Evolutionary conservation across 2,888 invertebrate genomes (phyloP), one percentile per base, ranked within the genome.

Genomic region (Phortica magna): DNA sequence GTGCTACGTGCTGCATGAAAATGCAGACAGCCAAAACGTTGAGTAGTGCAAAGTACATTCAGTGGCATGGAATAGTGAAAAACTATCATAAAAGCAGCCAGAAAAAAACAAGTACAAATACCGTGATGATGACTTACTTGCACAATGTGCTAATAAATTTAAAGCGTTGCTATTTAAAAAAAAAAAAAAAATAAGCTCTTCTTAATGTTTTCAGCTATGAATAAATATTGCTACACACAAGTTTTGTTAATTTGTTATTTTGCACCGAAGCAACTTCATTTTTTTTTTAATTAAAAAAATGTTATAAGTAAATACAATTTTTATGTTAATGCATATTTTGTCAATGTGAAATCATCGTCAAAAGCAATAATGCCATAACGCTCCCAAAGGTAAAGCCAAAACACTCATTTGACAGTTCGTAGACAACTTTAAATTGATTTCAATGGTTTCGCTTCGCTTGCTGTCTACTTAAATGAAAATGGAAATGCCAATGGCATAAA

Each of bases 91-190:
- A 31, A 7, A 12, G 67, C 67, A 14, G 42, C 7, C 7, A 39
- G 39, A 39, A 42, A 80, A 82, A 81, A 82, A 83, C 84, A 83
- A 85, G 85, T 83, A 87, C 80, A 87, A 88, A 88, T 87, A 85
- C 83, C 81, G 72, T 77, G 78, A 83, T 83, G 88, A 86, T 87
- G 87, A 84, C 88, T 86, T 82, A 84, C 85, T 86, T 84, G 22
- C 55, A 31, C 22, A 41, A 74, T 79, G 76, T 77, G 88, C 83
- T 85, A 85, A 88, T 85, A 88, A 85, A 85, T 88, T 48, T 48
- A 12, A 14, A 9, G 7, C 9, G 48, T 12, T 48, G 48, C 48
- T 9, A 14, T 48, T 9, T 12, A 7, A 43, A 43, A 43, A 10
- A 43, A 7, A 7, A 43, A 43, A 43, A 7, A 48, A 48, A 12